phyloP scores from a whole-genome alignment of 2,113 vertebrate species.

The Cardinalis cardinalis region DNA sequence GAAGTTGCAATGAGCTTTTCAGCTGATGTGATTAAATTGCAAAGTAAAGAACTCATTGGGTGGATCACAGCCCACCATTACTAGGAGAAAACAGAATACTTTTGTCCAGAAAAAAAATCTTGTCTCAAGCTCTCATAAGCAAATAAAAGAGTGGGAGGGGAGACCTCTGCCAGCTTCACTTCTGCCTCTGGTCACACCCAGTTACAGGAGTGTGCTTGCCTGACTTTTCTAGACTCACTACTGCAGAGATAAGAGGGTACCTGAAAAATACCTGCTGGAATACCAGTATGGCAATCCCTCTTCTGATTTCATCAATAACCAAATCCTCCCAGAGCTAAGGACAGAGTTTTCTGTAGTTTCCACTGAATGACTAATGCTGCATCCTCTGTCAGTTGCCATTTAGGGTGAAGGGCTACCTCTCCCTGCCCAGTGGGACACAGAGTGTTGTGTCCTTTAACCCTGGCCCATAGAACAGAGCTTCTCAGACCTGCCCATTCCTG shows the following conservation, averaged over 20 bases:
- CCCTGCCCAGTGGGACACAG: neutral
- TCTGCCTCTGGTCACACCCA: neutral
- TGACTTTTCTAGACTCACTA: neutral
- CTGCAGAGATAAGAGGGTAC: neutral
- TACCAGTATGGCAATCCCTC: neutral
- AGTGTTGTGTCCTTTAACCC: neutral
- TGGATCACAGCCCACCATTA: neutral
- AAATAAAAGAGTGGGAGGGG: neutral
- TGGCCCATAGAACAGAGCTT: accelerated
- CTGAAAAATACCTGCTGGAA: neutral
- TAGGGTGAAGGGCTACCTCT: neutral
- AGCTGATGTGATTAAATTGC: neutral
- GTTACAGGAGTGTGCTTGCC: neutral
- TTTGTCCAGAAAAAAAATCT: neutral
- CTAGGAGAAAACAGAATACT: neutral
- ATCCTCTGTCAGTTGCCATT: neutral
- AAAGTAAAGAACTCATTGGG: neutral
- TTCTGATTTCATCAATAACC: neutral
- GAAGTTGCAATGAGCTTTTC: neutral
- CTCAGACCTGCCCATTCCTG: accelerated
- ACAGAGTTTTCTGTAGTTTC: neutral
- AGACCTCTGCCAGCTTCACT: neutral
- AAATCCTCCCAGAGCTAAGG: neutral
- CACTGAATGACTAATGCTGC: neutral
- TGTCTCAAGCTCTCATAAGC: neutral